Evolutionary conservation across 2,113 vertebrate species (phyloP).

Genomic region (Elephantulus edwardii): DNA sequence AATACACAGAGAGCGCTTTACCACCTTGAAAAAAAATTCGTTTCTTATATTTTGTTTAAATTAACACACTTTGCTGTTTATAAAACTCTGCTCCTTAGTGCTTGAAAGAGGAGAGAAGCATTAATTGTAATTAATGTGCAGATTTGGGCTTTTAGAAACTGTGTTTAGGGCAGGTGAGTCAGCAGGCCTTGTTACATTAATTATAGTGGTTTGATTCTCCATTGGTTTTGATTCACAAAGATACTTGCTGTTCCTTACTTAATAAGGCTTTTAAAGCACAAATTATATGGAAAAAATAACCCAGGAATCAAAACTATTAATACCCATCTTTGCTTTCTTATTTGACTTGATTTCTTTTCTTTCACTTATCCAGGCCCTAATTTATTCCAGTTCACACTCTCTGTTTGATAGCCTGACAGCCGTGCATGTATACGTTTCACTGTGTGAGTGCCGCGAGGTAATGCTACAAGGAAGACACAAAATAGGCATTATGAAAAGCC

Average conservation of each 20-base stretch:
- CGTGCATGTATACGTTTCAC: background rate
- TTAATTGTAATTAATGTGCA: background rate
- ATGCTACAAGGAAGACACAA: background rate
- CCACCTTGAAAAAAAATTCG: conserved; percentile 74
- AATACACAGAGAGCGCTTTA: conserved; percentile 83
- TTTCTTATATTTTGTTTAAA: conserved; percentile 82
- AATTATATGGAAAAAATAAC: background rate
- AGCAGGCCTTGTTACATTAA: background rate
- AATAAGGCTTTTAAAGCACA: conserved; percentile 34
- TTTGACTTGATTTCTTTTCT: conserved; percentile 37
- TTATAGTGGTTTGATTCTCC: conserved; percentile 33
- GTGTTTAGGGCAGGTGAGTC: conserved; percentile 2
- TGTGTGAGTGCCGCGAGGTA: background rate
- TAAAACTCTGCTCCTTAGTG: conserved; percentile 67
- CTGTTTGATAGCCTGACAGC: background rate
- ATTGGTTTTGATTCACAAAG: conserved; percentile 12
- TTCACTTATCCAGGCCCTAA: background rate
- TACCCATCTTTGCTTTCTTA: conserved; percentile 33
- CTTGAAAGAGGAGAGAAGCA: conserved; percentile 55
- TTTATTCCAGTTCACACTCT: background rate
- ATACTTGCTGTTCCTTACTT: background rate
- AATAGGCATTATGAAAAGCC: background rate
- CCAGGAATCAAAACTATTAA: conserved; percentile 36
- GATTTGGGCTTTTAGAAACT: conserved; percentile 56
- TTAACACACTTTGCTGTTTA: conserved; percentile 79